Evolutionary conservation across 1,140 invertebrate genomes (phyloP), one percentile per base, ranked within the genome.

Genomic region (Neelides sp.): DNA sequence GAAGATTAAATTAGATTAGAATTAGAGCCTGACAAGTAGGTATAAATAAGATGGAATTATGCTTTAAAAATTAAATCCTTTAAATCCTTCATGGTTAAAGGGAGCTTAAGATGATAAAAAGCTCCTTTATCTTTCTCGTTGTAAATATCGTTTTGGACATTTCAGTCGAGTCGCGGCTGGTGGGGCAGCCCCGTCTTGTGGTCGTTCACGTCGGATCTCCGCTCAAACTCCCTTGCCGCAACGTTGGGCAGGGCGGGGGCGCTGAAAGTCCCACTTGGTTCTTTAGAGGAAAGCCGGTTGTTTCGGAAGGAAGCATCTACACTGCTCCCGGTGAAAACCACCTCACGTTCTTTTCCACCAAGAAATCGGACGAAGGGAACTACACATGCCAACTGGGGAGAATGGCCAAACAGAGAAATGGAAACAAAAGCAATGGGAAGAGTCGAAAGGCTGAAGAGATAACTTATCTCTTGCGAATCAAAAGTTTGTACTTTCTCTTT

Each of bases 131-230:
- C 20, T 7, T 19, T 42, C 7, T 24, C 15, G 22, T 10, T 22
- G 12, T 17, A 19, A 4, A 42, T 42, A n/a, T n/a, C n/a, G n/a
- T n/a, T n/a, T n/a, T n/a, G n/a, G n/a, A n/a, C n/a, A n/a, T 19
- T 27, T 17, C 34, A 57, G 56, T 58, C 27, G 49, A 58, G 19
- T 35, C 52, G 10, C 47, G 56, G 48, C 27, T 58, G 12, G 48
- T 54, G 10, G 56, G 56, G 15, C 56, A 58, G 15, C 42, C 52
- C 8, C 15, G 48, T 30, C 19, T 27, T 0, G 23, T 58, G 5
- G 57, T 52, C 30, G 53, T 53, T 23, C 41, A 52, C 34, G 24
- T 42, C 27, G 57, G 54, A 30, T 65, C 35, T 62, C 62, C 54
- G 15, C 22, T 54, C 27, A 58, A 30, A 40, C 48, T 58, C n/a